Percentiles rank a stretch among this genome's conserved stretches.
Conservation (phyloP, 2,888 invertebrate species). For the Syritta pipiens region DNA sequence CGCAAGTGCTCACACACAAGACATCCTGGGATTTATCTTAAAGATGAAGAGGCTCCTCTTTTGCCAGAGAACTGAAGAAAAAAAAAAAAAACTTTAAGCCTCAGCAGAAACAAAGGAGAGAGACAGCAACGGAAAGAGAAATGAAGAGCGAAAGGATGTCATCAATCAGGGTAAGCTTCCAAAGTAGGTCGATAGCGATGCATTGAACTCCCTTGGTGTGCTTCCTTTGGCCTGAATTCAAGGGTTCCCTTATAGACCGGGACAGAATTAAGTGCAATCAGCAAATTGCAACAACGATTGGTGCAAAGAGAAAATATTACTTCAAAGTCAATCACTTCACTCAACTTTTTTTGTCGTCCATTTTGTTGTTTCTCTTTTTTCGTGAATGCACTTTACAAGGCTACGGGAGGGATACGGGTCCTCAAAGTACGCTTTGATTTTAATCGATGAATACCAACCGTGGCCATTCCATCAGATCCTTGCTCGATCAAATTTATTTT, state of each 20-base stretch:
- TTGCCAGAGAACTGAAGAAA: too few relatives aligned
- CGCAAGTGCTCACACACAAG: too few relatives aligned
- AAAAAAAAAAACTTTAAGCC: constrained; percentile 12
- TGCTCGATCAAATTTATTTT: too few relatives aligned
- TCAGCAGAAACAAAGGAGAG: constrained; percentile 4
- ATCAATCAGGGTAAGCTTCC: constrained; percentile 25
- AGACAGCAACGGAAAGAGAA: constrained; percentile 1
- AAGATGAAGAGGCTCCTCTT: not conserved
- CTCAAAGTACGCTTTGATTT: too few relatives aligned
- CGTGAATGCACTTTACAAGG: too few relatives aligned
- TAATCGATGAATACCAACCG: too few relatives aligned
- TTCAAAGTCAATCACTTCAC: too few relatives aligned
- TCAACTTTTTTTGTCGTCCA: too few relatives aligned
- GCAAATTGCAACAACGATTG: constrained; percentile 9
- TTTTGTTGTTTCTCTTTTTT: too few relatives aligned
- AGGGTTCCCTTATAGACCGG: not conserved
- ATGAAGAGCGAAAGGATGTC: constrained; percentile 27
- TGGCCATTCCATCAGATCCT: too few relatives aligned
- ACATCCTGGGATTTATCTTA: not conserved
- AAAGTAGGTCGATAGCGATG: not conserved
- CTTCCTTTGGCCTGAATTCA: not conserved
- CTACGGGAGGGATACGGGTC: too few relatives aligned
- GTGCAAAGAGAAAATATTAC: too few relatives aligned
- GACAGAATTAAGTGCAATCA: not conserved
- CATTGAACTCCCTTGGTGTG: not conserved